Evolutionary conservation across 2,113 vertebrate genomes (phyloP).

Genomic region (Eptatretus burgeri): DNA sequence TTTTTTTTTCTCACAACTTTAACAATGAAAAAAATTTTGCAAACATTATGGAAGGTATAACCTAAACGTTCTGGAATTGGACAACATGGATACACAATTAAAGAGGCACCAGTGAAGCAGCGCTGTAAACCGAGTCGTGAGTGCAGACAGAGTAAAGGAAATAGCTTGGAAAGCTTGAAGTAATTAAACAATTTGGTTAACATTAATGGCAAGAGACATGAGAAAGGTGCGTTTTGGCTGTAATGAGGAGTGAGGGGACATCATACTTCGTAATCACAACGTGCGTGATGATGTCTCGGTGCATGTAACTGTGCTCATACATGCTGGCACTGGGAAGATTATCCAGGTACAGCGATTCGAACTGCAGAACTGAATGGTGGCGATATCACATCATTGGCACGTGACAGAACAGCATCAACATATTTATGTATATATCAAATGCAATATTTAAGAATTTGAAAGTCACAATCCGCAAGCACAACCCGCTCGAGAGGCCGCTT

Average conservation of each 20-base stretch:
- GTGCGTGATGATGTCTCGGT: conserved; percentile 73
- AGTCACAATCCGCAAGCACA: neutral
- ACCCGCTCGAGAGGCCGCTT: neutral
- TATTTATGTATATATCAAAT: neutral
- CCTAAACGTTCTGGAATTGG: too few relatives aligned
- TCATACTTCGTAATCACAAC: conserved; percentile 74
- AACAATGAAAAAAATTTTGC: too few relatives aligned
- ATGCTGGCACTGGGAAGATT: conserved; percentile 66
- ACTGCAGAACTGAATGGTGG: conserved; percentile 38
- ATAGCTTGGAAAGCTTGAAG: too few relatives aligned
- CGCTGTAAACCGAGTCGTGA: too few relatives aligned
- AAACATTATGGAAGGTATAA: too few relatives aligned
- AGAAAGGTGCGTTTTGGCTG: neutral
- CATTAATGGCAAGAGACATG: neutral
- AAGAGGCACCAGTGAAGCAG: neutral
- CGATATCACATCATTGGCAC: conserved; percentile 9
- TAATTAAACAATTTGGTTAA: too few relatives aligned
- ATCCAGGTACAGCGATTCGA: conserved; percentile 58
- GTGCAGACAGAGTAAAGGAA: too few relatives aligned
- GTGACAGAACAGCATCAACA: neutral
- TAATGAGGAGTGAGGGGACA: neutral
- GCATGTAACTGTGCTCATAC: conserved; percentile 97
- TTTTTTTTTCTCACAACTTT: too few relatives aligned
- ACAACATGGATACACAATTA: too few relatives aligned
- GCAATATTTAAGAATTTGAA: neutral